A percentile compares a stretch with the other conserved stretches of the same genome.
Evolutionary conservation across 1,140 invertebrate genomes (phyloP).

Genomic region (Drosophila orena): DNA sequence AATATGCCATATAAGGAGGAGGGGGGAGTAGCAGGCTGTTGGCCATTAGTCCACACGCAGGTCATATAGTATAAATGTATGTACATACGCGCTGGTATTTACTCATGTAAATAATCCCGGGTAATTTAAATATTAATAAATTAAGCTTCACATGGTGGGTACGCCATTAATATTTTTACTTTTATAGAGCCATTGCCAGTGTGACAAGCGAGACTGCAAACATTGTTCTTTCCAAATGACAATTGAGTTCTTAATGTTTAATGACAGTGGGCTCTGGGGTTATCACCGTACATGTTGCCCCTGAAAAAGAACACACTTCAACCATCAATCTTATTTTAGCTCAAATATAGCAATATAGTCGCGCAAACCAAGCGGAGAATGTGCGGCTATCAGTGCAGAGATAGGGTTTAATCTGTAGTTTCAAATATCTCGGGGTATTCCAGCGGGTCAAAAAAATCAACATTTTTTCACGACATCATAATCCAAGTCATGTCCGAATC

Average conservation of each 20-base stretch:
- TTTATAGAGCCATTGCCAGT: not conserved
- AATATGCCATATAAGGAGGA: not conserved
- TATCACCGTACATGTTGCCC: no score
- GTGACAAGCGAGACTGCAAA: not conserved
- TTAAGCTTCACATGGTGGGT: not conserved
- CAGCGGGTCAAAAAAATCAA: no score
- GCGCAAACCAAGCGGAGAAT: no score
- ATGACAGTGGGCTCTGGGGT: no score
- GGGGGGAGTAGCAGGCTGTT: not conserved
- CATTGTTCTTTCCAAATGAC: no score
- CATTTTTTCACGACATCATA: not conserved
- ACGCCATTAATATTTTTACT: not conserved
- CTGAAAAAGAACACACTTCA: no score
- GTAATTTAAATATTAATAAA: slow-evolving; percentile 5
- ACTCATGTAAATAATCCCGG: slow-evolving; percentile 1
- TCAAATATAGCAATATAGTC: no score
- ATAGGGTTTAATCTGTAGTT: not conserved
- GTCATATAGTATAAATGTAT: not conserved
- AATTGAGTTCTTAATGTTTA: no score
- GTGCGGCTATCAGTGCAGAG: no score
- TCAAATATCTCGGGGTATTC: not conserved
- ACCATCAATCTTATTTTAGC: no score
- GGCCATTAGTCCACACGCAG: not conserved
- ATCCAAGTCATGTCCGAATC: slow-evolving; percentile 1
- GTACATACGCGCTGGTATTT: not conserved